phyloP scores from a whole-genome alignment of 1,140 invertebrate genomes.

The Olivierus martensii region DNA sequence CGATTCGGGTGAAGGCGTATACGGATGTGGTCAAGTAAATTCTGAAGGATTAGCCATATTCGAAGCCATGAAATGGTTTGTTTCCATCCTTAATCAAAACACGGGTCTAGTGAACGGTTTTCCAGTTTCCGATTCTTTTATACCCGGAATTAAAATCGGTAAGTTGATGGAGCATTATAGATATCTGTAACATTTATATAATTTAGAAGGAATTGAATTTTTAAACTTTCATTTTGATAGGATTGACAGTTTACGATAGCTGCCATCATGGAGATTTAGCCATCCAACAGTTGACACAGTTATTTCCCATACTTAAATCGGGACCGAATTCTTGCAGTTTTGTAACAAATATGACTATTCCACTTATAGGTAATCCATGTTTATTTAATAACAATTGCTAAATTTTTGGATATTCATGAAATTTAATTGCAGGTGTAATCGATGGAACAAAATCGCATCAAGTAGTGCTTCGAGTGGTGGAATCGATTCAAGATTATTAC shows the following conservation, averaged over 20 bases:
- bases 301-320: constrained; percentile 14
- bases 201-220: too few species aligned
- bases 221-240: too few species aligned
- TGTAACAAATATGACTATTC: too few species aligned
- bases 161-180: too few species aligned
- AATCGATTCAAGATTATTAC: too few species aligned
- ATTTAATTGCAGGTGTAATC: too few species aligned
- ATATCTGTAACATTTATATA: too few species aligned
- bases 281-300: constrained; percentile 11
- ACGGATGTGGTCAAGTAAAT: constrained; percentile 10
- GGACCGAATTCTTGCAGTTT: constrained; percentile 1
- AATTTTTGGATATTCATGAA: too few species aligned
- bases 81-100: constrained; percentile 12
- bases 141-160: constrained; percentile 13
- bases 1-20: constrained; percentile 2
- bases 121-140: constrained; percentile 5
- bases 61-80: constrained; percentile 23
- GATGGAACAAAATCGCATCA: too few species aligned
- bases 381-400: too few species aligned
- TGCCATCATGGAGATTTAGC: constrained; percentile 17
- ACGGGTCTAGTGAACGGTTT: constrained; percentile 2
- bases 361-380: too few species aligned
- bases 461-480: too few species aligned
- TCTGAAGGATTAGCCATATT: constrained; percentile 20
- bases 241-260: constrained; percentile 19